These are phyloP conservation scores for Ornithorhynchus anatinus DNA, from an alignment of 2,113 vertebrate genomes.

Conservation along the genomic window DNA sequence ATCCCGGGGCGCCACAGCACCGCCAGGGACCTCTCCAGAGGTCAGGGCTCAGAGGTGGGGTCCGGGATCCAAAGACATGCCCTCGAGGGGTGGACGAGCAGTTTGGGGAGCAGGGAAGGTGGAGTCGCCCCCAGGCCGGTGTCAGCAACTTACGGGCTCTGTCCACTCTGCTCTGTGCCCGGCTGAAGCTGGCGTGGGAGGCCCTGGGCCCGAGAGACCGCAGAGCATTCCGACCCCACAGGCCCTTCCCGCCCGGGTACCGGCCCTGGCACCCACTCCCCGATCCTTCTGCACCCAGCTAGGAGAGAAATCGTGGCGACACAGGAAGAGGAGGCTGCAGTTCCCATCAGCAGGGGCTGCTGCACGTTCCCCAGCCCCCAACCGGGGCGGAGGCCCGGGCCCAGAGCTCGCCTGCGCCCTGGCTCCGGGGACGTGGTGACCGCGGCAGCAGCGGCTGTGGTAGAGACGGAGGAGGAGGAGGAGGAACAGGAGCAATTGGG, in stretches of 20 bases:
- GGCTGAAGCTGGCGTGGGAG: no score
- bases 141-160: neutral
- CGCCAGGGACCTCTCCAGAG: neutral
- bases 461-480: neutral
- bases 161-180: neutral
- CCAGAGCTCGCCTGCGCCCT: neutral
- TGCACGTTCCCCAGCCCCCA: no score
- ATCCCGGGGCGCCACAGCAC: neutral
- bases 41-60: neutral
- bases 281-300: no score
- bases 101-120: neutral
- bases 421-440: neutral
- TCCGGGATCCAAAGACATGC: neutral
- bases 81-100: no score
- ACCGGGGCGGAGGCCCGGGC: conserved; percentile 21
- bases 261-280: no score
- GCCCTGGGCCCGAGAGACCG: no score
- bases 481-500: neutral
- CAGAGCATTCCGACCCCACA: no score
- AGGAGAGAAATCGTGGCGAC: no score
- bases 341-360: no score
- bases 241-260: no score
- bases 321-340: no score
- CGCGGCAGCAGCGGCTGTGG: neutral
- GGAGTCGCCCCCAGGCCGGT: neutral